Evolutionary conservation across 30 jellyfish, hydroid and myxozoan species (phyloP).

Genomic region (Aurelia sp.): DNA sequence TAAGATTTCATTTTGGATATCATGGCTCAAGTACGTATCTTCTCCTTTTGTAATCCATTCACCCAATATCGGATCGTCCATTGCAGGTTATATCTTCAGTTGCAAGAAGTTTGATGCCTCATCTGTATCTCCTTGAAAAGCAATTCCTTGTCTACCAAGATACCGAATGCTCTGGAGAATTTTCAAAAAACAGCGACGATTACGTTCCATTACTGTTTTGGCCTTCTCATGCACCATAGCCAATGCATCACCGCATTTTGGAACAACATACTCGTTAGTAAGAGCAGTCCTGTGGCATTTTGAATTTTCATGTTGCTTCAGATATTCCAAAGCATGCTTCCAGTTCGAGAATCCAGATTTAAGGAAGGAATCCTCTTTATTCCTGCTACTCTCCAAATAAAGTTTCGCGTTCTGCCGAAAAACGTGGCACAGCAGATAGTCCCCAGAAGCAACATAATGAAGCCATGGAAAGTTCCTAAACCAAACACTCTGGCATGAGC

Average conservation of each 20-base stretch:
- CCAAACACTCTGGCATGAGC: conserved; percentile 30
- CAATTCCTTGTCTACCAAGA: conserved; percentile 68
- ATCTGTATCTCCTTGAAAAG: conserved; percentile 62
- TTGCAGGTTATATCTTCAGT: conserved; percentile 24
- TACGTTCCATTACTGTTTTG: conserved; percentile 26
- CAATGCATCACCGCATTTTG: conserved; percentile 41
- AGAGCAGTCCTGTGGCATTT: conserved; percentile 55
- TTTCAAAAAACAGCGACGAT: conserved; percentile 50
- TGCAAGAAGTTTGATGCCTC: conserved; percentile 55
- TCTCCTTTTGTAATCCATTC: conserved; percentile 50
- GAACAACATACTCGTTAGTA: conserved; percentile 51
- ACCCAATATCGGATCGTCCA: conserved; percentile 4
- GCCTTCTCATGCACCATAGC: conserved; percentile 45
- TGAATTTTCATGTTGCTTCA: conserved; percentile 32
- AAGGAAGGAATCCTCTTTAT: conserved; percentile 25
- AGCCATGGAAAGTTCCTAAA: conserved; percentile 58
- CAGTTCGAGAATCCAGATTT: conserved; percentile 61
- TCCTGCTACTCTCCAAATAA: neutral
- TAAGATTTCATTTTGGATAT: conserved; percentile 75
- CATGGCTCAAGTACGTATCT: conserved; percentile 46
- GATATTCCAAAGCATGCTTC: conserved; percentile 49
- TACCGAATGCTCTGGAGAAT: conserved; percentile 29
- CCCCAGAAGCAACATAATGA: conserved; percentile 30
- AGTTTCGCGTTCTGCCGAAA: neutral
- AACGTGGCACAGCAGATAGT: conserved; percentile 20